A percentile compares a stretch with the other conserved stretches of the same genome.
Evolutionary conservation across 2,888 invertebrate genomes (phyloP).

Genomic region (Belgica antarctica): DNA sequence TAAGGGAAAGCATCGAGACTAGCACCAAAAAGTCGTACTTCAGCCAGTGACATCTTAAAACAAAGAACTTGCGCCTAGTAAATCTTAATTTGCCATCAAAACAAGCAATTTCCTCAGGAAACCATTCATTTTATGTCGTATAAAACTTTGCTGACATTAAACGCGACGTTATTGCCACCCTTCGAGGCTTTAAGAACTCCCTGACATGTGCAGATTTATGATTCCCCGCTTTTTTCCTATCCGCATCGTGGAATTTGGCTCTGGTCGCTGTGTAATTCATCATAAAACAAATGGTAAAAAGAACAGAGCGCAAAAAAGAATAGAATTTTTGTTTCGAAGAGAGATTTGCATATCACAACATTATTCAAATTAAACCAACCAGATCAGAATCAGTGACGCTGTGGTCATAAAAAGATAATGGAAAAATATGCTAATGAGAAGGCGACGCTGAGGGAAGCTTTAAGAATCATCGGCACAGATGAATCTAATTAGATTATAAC

Average conservation of each 20-base stretch:
- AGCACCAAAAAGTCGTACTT: not conserved
- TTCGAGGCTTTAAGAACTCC: too few relatives aligned
- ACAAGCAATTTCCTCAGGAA: too few relatives aligned
- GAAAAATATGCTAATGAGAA: not conserved
- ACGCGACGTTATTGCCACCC: too few relatives aligned
- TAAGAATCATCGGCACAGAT: too few relatives aligned
- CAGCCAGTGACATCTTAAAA: too few relatives aligned
- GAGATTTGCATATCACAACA: constrained; percentile 31
- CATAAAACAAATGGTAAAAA: too few relatives aligned
- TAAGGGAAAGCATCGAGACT: not conserved
- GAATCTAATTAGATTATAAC: not conserved
- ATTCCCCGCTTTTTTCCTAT: not conserved
- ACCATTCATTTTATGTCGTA: too few relatives aligned
- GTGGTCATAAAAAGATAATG: constrained; percentile 14
- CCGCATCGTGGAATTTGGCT: not conserved
- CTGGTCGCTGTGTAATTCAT: constrained; percentile 17
- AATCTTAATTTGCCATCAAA: too few relatives aligned
- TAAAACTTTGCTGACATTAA: too few relatives aligned
- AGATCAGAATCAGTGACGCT: constrained; percentile 6
- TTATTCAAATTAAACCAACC: constrained; percentile 24
- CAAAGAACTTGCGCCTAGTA: too few relatives aligned
- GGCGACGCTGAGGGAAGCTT: not conserved
- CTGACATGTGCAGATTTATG: constrained; percentile 13
- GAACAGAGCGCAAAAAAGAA: constrained; percentile 1
- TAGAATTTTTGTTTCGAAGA: constrained; percentile 14